Evolutionary conservation across 2,888 invertebrate genomes (phyloP), one percentile per base, ranked within the genome.

Genomic region (Cheilosia soror): DNA sequence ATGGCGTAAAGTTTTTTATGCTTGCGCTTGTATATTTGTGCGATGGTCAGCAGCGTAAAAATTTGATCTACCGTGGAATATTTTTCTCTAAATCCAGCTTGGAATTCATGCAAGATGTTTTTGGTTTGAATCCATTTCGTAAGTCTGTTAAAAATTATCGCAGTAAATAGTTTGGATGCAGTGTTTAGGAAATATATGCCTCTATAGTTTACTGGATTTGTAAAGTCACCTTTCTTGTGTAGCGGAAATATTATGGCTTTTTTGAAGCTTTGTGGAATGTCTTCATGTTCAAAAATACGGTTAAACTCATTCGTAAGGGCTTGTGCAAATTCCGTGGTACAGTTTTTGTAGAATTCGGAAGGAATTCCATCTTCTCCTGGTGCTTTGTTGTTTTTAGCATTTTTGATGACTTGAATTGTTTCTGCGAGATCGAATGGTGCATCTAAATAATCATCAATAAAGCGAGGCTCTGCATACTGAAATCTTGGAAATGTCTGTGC

Each of bases 321-420:
- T 13, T 15, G 20, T 20, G 20, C 20, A 20, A 20, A 20, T 20
- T 20, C 20, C 20, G 20, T 53, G 5, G 29, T 11, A 53, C 53
- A 53, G n/a, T 53, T 69, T 57, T 55, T 57, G 20, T 42, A 47
- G 20, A 20, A 20, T 20, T 20, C 20, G 20, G 20, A 20, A 20
- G 20, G 44, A 31, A 57, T 33, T 42, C 57, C 42, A 57, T 55
- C 57, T 42, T 69, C 47, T 66, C 42, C 66, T 11, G 40, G 53
- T 7, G 55, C 53, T 42, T 66, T 20, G 20, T 49, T 49, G 20
- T 53, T 53, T 29, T 53, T 29, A 53, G 29, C 53, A 53, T 31
- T 42, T 11, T 51, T 33, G 20, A 42, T 40, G 13, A 25, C 53
- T 53, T 53, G 29, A 29, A 53, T 25, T 53, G 11, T 13, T 53